phyloP scores from a whole-genome alignment of 2,113 vertebrate species.

The Microtus montanus region DNA sequence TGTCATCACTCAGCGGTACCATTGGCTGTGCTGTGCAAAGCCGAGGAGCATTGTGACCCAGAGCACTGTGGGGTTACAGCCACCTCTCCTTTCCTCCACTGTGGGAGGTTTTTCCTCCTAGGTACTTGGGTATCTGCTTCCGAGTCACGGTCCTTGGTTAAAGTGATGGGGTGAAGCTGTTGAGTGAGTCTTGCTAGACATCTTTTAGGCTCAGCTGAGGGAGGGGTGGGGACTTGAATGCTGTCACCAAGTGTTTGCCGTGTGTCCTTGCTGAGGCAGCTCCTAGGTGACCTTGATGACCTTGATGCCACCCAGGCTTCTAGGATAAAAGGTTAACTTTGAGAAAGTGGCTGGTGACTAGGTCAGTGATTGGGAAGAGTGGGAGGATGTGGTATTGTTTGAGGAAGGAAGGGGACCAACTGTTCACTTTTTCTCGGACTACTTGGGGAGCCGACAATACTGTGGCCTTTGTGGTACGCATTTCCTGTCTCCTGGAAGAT shows the following conservation, averaged over 20 bases:
- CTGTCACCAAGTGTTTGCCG: not conserved
- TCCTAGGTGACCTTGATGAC: not conserved
- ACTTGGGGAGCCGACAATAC: not conserved
- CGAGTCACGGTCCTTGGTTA: too few relatives aligned
- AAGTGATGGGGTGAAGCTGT: not conserved
- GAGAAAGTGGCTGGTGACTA: not conserved
- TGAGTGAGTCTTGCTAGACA: not conserved
- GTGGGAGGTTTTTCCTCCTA: not conserved
- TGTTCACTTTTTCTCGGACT: not conserved
- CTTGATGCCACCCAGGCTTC: too few relatives aligned
- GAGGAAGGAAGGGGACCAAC: not conserved
- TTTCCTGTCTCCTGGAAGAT: not conserved
- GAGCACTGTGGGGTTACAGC: not conserved
- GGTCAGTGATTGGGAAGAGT: not conserved
- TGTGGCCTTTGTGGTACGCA: not conserved
- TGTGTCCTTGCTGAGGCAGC: not conserved
- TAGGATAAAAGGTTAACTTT: conserved; percentile 4
- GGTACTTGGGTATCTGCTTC: too few relatives aligned
- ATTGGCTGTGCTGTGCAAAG: not conserved
- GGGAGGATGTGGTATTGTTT: not conserved
- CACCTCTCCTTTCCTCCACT: not conserved
- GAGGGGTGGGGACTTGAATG: accelerated
- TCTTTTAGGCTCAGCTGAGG: not conserved
- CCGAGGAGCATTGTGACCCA: not conserved
- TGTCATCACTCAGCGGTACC: not conserved